Conservation (phyloP, 1,140 invertebrate species). For the Meloidogyne floridensis region DNA sequence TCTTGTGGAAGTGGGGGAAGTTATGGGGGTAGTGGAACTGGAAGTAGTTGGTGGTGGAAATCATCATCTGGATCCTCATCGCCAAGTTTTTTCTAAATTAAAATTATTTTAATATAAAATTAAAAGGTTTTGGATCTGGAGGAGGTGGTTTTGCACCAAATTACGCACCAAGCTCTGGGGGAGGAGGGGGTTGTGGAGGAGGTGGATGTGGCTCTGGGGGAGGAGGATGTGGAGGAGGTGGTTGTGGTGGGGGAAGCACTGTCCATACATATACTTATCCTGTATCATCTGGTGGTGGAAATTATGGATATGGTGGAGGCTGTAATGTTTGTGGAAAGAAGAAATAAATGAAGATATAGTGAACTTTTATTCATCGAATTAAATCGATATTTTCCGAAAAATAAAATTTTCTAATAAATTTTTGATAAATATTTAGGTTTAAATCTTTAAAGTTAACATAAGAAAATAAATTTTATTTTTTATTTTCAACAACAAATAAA, state of each 20-base stretch:
- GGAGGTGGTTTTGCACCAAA: too few relatives aligned
- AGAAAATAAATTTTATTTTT: too few relatives aligned
- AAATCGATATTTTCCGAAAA: background rate
- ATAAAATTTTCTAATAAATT: background rate
- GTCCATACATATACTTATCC: constrained; percentile 6
- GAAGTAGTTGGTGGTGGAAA: constrained; percentile 5
- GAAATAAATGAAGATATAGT: background rate
- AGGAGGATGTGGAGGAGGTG: background rate
- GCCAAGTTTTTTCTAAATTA: background rate
- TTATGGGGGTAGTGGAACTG: background rate
- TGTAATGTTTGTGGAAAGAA: constrained; percentile 7
- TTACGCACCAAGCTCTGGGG: background rate
- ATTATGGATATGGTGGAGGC: background rate
- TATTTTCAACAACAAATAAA: too few relatives aligned
- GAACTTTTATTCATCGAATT: background rate
- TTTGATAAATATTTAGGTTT: too few relatives aligned
- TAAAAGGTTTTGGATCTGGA: background rate
- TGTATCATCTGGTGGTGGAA: background rate
- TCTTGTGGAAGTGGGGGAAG: background rate
- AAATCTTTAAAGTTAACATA: too few relatives aligned
- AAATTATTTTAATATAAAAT: background rate
- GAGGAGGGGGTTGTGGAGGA: too few relatives aligned
- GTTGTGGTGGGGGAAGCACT: background rate
- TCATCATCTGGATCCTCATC: background rate
- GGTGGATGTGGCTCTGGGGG: too few relatives aligned